A percentile compares a stretch with the other conserved stretches of the same genome.
phyloP scores from a whole-genome alignment of 2,797 vertebrate genomes.

The Phataginus tetradactyla region DNA sequence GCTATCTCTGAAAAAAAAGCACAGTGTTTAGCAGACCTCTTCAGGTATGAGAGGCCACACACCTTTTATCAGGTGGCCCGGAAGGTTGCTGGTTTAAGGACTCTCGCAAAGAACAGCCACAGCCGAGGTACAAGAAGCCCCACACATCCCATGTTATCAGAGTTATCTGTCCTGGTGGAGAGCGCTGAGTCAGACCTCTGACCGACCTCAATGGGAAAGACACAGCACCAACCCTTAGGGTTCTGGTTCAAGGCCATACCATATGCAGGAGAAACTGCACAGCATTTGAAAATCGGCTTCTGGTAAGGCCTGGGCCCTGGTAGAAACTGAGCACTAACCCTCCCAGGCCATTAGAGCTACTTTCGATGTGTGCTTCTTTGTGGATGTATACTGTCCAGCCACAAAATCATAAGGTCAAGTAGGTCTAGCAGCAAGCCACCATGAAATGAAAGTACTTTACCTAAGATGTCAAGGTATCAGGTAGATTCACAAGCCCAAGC shows the following conservation, averaged over 20 bases:
- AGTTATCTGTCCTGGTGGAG: neutral
- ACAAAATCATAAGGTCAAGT: neutral
- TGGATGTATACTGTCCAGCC: neutral
- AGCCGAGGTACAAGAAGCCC: neutral
- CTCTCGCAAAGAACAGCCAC: neutral
- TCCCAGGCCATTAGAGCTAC: neutral
- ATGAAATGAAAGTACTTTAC: neutral
- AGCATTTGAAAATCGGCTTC: neutral
- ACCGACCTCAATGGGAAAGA: neutral
- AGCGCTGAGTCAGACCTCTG: neutral
- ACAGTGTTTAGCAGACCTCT: neutral
- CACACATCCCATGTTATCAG: neutral
- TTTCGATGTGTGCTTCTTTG: neutral
- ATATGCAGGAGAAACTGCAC: neutral
- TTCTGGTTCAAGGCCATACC: neutral
- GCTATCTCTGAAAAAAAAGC: neutral
- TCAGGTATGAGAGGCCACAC: neutral
- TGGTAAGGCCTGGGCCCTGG: neutral
- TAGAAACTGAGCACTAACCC: neutral
- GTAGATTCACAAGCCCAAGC: neutral
- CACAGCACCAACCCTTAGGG: neutral
- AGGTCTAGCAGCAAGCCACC: neutral
- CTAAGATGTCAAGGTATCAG: neutral
- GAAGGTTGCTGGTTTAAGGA: neutral
- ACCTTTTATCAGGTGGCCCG: neutral